These are phyloP conservation scores for Panopea generosa DNA, from an alignment of 2,888 invertebrate species.

Conservation along the genomic window DNA sequence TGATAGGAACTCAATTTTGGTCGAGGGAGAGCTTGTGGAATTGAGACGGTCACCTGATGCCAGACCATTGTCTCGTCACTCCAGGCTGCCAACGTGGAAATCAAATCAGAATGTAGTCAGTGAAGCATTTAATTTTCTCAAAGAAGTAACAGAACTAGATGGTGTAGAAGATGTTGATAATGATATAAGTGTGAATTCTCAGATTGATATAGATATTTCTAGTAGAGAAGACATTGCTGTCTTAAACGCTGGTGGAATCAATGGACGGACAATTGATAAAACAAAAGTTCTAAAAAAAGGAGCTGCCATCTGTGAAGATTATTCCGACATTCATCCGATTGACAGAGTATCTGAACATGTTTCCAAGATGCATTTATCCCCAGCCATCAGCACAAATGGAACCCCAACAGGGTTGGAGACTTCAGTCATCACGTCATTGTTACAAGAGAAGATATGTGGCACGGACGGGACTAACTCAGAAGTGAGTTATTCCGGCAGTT, in stretches of 20 bases:
- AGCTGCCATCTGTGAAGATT: background rate
- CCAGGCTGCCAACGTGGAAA: conserved; percentile 42
- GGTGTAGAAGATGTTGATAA: background rate
- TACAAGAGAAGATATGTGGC: too few species aligned
- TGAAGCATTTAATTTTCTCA: conserved; percentile 65
- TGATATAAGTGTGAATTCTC: too few species aligned
- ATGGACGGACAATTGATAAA: background rate
- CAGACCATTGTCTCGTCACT: conserved; percentile 2
- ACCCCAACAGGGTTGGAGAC: too few species aligned
- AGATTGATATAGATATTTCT: too few species aligned
- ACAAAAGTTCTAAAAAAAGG: background rate
- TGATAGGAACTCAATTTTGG: conserved; percentile 27
- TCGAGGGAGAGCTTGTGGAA: conserved; percentile 50
- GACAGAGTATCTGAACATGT: too few species aligned
- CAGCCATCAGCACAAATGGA: too few species aligned
- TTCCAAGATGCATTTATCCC: too few species aligned
- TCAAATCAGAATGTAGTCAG: conserved; percentile 63
- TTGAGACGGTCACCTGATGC: conserved; percentile 32
- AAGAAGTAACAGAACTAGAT: conserved; percentile 39
- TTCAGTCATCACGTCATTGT: too few species aligned
- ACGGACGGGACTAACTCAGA: background rate
- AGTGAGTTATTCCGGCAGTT: background rate
- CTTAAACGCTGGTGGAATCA: background rate
- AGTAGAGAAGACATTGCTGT: background rate
- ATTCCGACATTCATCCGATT: background rate